phyloP scores from a whole-genome alignment of 2,888 invertebrate species.

The Muscina levida region DNA sequence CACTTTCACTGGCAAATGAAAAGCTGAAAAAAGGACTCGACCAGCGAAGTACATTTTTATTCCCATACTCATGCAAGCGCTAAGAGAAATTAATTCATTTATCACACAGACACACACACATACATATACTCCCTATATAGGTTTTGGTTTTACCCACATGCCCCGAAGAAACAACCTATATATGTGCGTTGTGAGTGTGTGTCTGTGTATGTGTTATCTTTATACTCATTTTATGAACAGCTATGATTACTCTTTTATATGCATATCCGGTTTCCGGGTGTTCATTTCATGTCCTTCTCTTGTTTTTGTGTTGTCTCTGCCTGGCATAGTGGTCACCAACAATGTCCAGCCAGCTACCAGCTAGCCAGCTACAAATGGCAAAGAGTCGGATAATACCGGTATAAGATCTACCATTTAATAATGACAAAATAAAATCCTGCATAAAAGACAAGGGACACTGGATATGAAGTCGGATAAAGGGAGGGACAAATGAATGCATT shows the following conservation, averaged over 20 bases:
- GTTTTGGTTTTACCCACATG: no score
- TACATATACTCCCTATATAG: neutral
- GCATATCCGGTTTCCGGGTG: conserved; percentile 31
- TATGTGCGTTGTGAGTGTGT: neutral
- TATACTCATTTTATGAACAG: conserved; percentile 9
- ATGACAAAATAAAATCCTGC: neutral
- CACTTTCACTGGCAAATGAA: conserved; percentile 53
- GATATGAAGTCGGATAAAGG: conserved; percentile 40
- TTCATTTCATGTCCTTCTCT: conserved; percentile 40
- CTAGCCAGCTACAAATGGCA: no score
- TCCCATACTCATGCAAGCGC: neutral
- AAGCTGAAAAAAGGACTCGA: neutral
- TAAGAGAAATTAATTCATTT: neutral
- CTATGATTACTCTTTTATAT: conserved; percentile 31
- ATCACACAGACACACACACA: neutral
- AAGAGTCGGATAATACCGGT: neutral
- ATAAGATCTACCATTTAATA: conserved; percentile 39
- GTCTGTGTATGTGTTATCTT: neutral
- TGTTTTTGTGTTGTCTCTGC: neutral
- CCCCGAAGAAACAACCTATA: neutral
- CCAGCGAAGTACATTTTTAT: neutral
- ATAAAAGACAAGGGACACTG: neutral
- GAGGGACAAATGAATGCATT: conserved; percentile 62
- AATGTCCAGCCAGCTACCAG: conserved; percentile 59
- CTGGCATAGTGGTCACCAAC: no score